These are phyloP conservation scores for Sminthurides aquaticus DNA, from an alignment of 2,888 invertebrate genomes.

Conservation along the genomic window DNA sequence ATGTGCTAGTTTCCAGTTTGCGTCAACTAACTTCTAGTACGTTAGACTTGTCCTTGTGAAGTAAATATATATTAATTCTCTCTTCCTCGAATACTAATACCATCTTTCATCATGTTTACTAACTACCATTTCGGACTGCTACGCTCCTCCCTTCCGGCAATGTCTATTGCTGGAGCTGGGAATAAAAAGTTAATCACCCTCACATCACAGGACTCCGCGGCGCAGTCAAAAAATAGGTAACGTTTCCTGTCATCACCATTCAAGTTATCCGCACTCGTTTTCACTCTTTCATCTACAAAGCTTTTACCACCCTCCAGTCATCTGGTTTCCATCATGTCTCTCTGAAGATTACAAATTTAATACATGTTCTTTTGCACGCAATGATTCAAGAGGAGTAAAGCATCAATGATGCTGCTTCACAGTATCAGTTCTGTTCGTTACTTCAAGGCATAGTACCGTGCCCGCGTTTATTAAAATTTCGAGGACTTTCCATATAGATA, in stretches of 20 bases:
- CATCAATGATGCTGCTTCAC: too few relatives aligned
- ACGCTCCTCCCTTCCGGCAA: slow-evolving; percentile 39
- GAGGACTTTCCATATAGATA: too few relatives aligned
- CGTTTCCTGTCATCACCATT: not conserved
- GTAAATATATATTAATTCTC: not conserved
- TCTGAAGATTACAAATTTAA: not conserved
- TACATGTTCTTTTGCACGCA: too few relatives aligned
- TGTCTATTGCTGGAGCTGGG: slow-evolving; percentile 40
- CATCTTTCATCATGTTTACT: slow-evolving; percentile 33
- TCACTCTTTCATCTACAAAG: not conserved
- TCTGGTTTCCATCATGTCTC: not conserved
- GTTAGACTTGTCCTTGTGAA: not conserved
- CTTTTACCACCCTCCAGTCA: not conserved
- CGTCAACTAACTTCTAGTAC: too few relatives aligned
- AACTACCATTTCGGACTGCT: slow-evolving; percentile 41
- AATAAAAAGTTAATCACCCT: slow-evolving; percentile 38
- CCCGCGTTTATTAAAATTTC: too few relatives aligned
- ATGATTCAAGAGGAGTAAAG: too few relatives aligned
- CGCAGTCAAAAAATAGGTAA: slow-evolving; percentile 22
- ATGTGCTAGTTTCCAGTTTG: too few relatives aligned
- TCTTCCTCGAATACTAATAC: not conserved
- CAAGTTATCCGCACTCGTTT: not conserved
- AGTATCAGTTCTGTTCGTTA: too few relatives aligned
- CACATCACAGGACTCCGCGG: slow-evolving; percentile 19
- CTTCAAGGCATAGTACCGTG: too few relatives aligned